phyloP scores from a whole-genome alignment of 2,797 vertebrate genomes.

The Alfaro cultratus region DNA sequence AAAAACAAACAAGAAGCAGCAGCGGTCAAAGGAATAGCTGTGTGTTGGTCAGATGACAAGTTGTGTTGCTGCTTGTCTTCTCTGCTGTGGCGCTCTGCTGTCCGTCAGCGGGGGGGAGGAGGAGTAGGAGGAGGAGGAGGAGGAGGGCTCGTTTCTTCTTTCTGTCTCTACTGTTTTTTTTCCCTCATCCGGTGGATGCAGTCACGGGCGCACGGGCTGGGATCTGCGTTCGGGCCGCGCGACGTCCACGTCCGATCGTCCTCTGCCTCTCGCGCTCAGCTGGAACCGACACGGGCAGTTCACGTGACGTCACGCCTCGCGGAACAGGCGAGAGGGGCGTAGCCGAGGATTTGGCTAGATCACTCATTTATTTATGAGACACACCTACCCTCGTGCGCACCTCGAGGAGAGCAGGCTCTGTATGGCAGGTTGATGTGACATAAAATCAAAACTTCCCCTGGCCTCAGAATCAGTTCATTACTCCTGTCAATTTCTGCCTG shows the following conservation, averaged over 20 bases:
- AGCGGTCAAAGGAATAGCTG: conserved; percentile 60
- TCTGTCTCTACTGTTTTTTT: conserved; percentile 70
- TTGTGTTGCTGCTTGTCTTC: conserved; percentile 76
- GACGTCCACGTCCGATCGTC: conserved; percentile 60
- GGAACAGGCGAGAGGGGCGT: conserved; percentile 49
- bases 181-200: conserved; percentile 68
- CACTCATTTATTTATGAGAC: conserved; percentile 77
- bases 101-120: conserved; percentile 36
- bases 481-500: background rate
- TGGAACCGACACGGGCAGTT: conserved; percentile 84
- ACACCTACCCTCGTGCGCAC: conserved; percentile 77
- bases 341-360: conserved; percentile 29
- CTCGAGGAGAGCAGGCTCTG: conserved; percentile 55
- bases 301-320: conserved; percentile 84
- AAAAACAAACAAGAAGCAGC: conserved; percentile 22
- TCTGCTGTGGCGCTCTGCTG: conserved; percentile 73
- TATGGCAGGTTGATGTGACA: background rate
- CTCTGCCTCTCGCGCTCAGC: conserved; percentile 74
- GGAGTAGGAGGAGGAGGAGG: conserved; percentile 6
- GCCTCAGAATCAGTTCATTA: background rate
- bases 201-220: conserved; percentile 77
- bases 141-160: conserved; percentile 67
- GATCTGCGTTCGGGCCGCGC: conserved; percentile 71
- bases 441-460: background rate
- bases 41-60: conserved; percentile 79